Base-by-base conservation (phyloP, 2,888 invertebrate species). In the Hirtodrosophila trivittata region DNA sequence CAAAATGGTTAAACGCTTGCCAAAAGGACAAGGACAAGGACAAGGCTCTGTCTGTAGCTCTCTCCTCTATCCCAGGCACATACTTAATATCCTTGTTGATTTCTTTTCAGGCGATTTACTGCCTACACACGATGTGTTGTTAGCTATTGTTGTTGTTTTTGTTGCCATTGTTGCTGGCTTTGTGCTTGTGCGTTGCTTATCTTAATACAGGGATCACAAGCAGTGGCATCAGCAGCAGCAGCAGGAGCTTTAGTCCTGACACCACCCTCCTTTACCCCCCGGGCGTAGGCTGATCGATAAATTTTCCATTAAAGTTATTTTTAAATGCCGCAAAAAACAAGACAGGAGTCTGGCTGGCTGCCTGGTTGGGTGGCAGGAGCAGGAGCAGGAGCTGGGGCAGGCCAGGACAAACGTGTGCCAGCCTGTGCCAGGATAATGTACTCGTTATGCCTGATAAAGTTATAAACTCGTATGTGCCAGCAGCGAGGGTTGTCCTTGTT, bases 241-340 rank as follows among this genome's bases (percentile, higher is more conserved):
- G n/a, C 21, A 42, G 55, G 46, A 54, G 57, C 35, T 18, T 51
- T 64, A 39, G 63, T 50, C 45, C 57, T 54, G 46, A 25, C 10
- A 3, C 12, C 30, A 9, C 2, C 30, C 25, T 3, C 16, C n/a
- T n/a, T 14, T 18, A 10, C 43, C 12, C 35, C 32, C 32, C 25
- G 14, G 45, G 55, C 65, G 41, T 45, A 78, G 80, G n/a, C 77
- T 86, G 85, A 89, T 89, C 89, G 89, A 90, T 89, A 89, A 87
- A 89, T 85, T 89, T 88, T 77, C 86, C 88, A 90, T 90, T 89
- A 88, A 88, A 89, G 88, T 86, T 86, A 87, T 82, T 88, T 86
- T 84, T 81, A 83, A 87, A 86, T 83, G 82, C 86, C 80, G 71
- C 77, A 77, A 71, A 85, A 75, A 77, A 75, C 75, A 81, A 76